phyloP scores from a whole-genome alignment of 2,113 vertebrate species.

The Lamprotornis superbus region DNA sequence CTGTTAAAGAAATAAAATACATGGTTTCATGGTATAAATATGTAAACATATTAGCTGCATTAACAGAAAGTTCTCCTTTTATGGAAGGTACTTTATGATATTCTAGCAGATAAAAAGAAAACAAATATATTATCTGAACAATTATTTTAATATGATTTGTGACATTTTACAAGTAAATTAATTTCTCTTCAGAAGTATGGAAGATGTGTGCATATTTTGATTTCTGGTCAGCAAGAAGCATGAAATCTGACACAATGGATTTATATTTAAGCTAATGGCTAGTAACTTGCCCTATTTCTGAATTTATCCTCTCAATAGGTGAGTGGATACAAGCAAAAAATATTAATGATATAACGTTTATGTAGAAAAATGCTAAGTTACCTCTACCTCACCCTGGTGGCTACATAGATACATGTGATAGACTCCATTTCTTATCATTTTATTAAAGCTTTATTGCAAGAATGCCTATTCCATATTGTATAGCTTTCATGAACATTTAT shows the following conservation, averaged over 20 bases:
- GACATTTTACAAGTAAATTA: neutral
- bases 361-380: neutral
- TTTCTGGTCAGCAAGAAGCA: neutral
- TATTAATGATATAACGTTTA: neutral
- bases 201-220: neutral
- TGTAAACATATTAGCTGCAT: neutral
- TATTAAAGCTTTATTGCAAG: neutral
- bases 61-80: neutral
- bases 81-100: neutral
- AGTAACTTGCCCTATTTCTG: slow-evolving; percentile 6
- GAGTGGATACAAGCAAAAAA: neutral
- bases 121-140: neutral
- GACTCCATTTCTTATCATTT: neutral
- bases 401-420: neutral
- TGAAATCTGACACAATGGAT: neutral
- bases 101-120: neutral
- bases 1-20: neutral
- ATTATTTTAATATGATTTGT: neutral
- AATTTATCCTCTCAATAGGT: neutral
- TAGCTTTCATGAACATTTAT: neutral
- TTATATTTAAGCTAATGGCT: slow-evolving; percentile 41
- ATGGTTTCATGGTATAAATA: neutral
- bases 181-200: neutral
- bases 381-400: neutral
- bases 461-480: neutral